Evolutionary conservation across 2,888 invertebrate genomes (phyloP), one percentile per base, ranked within the genome.

Genomic region (Andrena praecox): DNA sequence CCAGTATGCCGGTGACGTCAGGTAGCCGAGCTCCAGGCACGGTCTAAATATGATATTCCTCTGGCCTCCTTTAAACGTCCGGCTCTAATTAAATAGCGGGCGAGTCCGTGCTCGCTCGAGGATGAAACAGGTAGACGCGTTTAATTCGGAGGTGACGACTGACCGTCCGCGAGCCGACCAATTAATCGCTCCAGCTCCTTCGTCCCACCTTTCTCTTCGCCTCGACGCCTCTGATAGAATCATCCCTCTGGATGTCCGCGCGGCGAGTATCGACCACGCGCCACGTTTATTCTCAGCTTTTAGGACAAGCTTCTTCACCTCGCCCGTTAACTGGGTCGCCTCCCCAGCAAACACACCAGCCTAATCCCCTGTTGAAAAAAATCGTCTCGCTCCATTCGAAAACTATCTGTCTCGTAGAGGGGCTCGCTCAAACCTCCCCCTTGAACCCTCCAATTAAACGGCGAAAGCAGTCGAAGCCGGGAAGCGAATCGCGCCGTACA

Each of bases 111-210:
- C 48, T 64, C n/a, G 31, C 33, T 56, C 6, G 70, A 35, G 52
- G 56, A 56, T 27, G 72, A 42, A 63, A 10, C 76, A 82, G 81
- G 86, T 84, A 84, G 80, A 73, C 75, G 60, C 72, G 63, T 74
- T 76, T 82, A 84, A 86, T 84, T 72, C 77, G 59, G 42, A 72
- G 73, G 72, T 71, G 82, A 84, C 63, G 80, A 77, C 80, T 70
- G 82, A 87, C 85, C 76, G 77, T 73, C 73, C 63, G 59, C 77
- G 77, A 85, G 80, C 74, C 80, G 64, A 73, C 84, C 77, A 86
- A 86, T 86, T 84, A 71, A 66, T 82, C 59, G 52, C 29, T 56
- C 67, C n/a, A 20, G 20, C 64, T 66, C 3, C 24, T 20, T 42
- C 35, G 10, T 31, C 29, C 20, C 27, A 42, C n/a, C 62, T 52